Conservation (phyloP, 2,888 invertebrate species). For the Aplocera efformata region DNA sequence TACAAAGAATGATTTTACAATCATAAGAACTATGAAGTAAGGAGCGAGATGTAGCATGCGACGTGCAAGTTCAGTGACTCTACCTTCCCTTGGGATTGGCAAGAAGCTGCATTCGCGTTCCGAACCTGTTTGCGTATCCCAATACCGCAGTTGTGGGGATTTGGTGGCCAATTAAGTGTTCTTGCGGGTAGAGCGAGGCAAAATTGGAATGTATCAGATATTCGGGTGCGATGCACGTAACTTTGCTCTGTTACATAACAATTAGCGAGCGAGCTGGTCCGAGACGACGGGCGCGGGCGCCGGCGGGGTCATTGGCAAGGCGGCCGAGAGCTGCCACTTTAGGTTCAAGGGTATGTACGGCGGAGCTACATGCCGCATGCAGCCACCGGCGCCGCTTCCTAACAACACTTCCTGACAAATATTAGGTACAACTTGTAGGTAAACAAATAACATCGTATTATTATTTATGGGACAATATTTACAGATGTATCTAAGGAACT, state of each 20-base stretch:
- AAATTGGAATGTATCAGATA: slow-evolving; percentile 55
- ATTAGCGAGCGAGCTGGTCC: slow-evolving; percentile 62
- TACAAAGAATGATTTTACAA: slow-evolving; percentile 63
- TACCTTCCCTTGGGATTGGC: slow-evolving; percentile 69
- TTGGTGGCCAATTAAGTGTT: slow-evolving; percentile 49
- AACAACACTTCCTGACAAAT: background rate
- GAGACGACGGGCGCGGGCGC: slow-evolving; percentile 71
- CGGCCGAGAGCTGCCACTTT: slow-evolving; percentile 79
- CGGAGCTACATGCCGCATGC: slow-evolving; percentile 60
- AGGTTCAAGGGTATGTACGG: slow-evolving; percentile 77
- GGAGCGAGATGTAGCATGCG: slow-evolving; percentile 65
- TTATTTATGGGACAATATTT: no score
- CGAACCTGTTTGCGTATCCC: slow-evolving; percentile 74
- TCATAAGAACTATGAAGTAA: slow-evolving; percentile 72
- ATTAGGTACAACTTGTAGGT: no score
- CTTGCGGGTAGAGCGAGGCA: slow-evolving; percentile 37
- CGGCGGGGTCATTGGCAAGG: slow-evolving; percentile 82
- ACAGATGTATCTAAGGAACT: no score
- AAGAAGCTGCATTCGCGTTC: slow-evolving; percentile 70
- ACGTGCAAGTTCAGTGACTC: slow-evolving; percentile 75
- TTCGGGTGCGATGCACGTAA: slow-evolving; percentile 54
- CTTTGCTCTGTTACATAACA: slow-evolving; percentile 73
- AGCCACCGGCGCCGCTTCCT: slow-evolving; percentile 18
- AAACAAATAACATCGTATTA: no score
- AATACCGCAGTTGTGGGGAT: slow-evolving; percentile 50